These are phyloP conservation scores for Leucopsar rothschildi DNA, from an alignment of 2,113 vertebrate genomes.

Conservation along the genomic window DNA sequence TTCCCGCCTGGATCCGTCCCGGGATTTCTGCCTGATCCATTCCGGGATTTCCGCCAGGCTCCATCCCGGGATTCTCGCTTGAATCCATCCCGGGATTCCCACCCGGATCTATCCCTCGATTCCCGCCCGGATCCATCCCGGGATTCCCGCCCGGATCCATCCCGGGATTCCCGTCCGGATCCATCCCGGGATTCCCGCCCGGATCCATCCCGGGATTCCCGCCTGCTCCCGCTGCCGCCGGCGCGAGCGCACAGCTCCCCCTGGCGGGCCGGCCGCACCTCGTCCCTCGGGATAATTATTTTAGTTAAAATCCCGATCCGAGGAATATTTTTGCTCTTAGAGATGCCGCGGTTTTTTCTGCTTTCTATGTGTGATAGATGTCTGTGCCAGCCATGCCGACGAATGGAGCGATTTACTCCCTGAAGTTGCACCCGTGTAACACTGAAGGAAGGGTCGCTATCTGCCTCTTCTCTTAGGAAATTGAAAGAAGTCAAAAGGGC, in stretches of 20 bases:
- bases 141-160: rapidly evolving
- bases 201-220: rapidly evolving
- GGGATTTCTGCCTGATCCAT: no score
- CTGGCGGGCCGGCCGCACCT: rapidly evolving
- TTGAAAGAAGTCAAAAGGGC: neutral
- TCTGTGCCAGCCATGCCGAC: neutral
- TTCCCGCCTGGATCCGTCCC: rapidly evolving
- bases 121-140: rapidly evolving
- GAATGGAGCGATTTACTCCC: neutral
- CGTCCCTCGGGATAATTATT: neutral
- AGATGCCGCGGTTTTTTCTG: neutral
- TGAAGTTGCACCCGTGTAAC: neutral
- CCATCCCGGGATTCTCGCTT: rapidly evolving
- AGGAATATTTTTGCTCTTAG: neutral
- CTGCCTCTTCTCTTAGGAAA: neutral
- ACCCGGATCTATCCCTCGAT: no score
- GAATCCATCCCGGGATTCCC: no score
- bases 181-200: rapidly evolving
- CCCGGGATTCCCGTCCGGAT: rapidly evolving
- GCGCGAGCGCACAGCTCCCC: neutral
- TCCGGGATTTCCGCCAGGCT: rapidly evolving
- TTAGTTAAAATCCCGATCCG: neutral
- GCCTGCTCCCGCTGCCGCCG: neutral
- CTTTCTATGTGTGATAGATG: neutral
- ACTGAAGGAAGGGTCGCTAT: neutral